Percentiles rank a stretch among this genome's conserved stretches.
Evolutionary conservation across 2,888 invertebrate genomes (phyloP).

Genomic region (Epistrophe grossulariae): DNA sequence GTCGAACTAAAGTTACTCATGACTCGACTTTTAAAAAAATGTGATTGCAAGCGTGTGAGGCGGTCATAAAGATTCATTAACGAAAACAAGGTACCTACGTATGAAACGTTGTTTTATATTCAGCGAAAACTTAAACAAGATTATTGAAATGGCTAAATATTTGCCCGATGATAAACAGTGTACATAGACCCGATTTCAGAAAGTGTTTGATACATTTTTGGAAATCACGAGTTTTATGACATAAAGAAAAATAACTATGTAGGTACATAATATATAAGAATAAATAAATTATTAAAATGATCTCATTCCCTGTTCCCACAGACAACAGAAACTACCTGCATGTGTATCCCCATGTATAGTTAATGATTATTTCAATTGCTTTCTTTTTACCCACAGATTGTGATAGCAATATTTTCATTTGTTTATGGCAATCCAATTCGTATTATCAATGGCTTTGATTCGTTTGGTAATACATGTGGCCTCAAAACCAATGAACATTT

Average conservation of each 20-base stretch:
- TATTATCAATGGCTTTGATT: constrained; percentile 95
- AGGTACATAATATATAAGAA: neutral
- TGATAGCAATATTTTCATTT: constrained; percentile 93
- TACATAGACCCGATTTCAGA: neutral
- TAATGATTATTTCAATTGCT: constrained; percentile 41
- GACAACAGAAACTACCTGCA: neutral
- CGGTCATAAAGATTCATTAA: neutral
- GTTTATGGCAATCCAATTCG: constrained; percentile 94
- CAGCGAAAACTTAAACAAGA: neutral
- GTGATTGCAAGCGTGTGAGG: constrained; percentile 41
- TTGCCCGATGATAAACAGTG: neutral
- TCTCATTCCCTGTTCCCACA: constrained; percentile 56
- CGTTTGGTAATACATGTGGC: constrained; percentile 97
- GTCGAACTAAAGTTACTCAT: constrained; percentile 44
- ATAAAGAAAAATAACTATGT: neutral
- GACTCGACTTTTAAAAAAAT: constrained; percentile 4
- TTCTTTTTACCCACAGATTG: constrained; percentile 86
- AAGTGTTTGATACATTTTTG: neutral
- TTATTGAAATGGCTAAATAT: neutral
- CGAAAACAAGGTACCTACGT: neutral
- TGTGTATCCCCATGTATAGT: neutral
- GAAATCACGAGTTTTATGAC: neutral
- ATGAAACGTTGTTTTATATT: neutral
- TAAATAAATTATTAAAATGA: constrained; percentile 37
- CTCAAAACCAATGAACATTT: constrained; percentile 90